Percentiles rank a stretch among this genome's conserved stretches.
These are phyloP conservation scores for Chymomyza costata DNA, from an alignment of 1,140 invertebrate genomes.

Conservation along the genomic window DNA sequence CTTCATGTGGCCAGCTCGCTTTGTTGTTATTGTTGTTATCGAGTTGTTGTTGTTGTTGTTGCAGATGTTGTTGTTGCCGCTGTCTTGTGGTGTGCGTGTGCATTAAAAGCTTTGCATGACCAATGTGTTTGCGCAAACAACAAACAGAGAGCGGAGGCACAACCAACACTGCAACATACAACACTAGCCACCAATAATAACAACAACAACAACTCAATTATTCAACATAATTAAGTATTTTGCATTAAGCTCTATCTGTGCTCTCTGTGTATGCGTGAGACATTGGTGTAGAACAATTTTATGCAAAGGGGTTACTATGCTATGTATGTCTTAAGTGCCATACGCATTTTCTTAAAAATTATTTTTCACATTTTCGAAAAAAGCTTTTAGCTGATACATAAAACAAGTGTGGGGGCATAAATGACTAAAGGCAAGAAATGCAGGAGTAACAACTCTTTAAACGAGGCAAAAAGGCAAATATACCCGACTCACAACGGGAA, in stretches of 20 bases:
- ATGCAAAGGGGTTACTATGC: too few species aligned
- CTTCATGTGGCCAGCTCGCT: constrained; percentile 4
- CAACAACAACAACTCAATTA: constrained; percentile 66
- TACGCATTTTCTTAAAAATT: too few species aligned
- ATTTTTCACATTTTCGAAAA: too few species aligned
- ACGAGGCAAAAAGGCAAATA: too few species aligned
- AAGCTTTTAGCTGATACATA: too few species aligned
- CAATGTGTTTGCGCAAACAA: constrained; percentile 64
- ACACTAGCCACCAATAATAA: constrained; percentile 9
- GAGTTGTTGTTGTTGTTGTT: constrained; percentile 9
- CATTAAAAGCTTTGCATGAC: constrained; percentile 69
- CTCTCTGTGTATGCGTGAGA: neutral
- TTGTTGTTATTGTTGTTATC: constrained; percentile 9
- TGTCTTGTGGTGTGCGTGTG: constrained; percentile 47
- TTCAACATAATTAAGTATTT: constrained; percentile 72
- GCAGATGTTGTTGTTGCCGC: constrained; percentile 16
- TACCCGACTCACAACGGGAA: too few species aligned
- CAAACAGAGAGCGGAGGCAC: too few species aligned
- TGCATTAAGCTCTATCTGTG: constrained; percentile 49
- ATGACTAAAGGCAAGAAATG: too few species aligned
- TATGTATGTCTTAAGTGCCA: constrained; percentile 8
- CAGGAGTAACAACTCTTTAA: too few species aligned
- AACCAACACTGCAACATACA: constrained; percentile 5
- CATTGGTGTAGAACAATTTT: too few species aligned
- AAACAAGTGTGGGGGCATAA: too few species aligned